Conservation (phyloP, 1,140 invertebrate genomes). For the Drosophila novamexicana region DNA sequence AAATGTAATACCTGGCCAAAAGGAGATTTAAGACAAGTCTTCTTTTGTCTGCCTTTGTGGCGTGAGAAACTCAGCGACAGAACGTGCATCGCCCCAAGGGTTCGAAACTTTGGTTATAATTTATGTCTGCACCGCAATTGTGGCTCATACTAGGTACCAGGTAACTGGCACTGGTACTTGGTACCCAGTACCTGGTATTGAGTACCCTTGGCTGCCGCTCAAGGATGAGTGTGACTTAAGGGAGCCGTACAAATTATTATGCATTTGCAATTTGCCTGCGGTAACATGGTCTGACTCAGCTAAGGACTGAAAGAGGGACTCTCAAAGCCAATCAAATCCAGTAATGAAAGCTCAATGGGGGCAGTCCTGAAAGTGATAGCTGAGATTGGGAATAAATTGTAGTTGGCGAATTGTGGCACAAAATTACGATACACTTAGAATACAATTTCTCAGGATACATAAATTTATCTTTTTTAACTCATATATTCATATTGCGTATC, state of each 20-base stretch:
- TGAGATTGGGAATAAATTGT: background rate
- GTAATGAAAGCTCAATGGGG: slow-evolving; percentile 4
- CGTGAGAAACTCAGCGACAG: slow-evolving; percentile 62
- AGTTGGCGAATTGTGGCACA: background rate
- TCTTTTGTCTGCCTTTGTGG: slow-evolving; percentile 24
- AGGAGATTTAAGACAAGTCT: slow-evolving; percentile 49
- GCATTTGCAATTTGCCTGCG: slow-evolving; percentile 55
- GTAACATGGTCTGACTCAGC: slow-evolving; percentile 35
- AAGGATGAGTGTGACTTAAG: slow-evolving; percentile 75
- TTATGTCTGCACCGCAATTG: slow-evolving; percentile 65
- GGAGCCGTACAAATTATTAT: slow-evolving; percentile 65
- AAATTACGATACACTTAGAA: no score
- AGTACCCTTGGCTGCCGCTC: slow-evolving; percentile 46
- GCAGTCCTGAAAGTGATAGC: slow-evolving; percentile 14
- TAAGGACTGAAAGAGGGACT: background rate
- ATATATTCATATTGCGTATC: no score
- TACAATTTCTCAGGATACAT: no score
- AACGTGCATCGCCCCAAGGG: slow-evolving; percentile 75
- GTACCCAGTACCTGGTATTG: slow-evolving; percentile 2
- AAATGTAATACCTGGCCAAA: slow-evolving; percentile 42
- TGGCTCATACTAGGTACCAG: slow-evolving; percentile 14
- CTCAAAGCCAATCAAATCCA: slow-evolving; percentile 22
- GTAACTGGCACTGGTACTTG: slow-evolving; percentile 27
- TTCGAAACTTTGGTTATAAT: slow-evolving; percentile 67
- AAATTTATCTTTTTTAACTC: no score